Conservation (phyloP, 2,888 invertebrate species). For the Chymomyza caudatula region DNA sequence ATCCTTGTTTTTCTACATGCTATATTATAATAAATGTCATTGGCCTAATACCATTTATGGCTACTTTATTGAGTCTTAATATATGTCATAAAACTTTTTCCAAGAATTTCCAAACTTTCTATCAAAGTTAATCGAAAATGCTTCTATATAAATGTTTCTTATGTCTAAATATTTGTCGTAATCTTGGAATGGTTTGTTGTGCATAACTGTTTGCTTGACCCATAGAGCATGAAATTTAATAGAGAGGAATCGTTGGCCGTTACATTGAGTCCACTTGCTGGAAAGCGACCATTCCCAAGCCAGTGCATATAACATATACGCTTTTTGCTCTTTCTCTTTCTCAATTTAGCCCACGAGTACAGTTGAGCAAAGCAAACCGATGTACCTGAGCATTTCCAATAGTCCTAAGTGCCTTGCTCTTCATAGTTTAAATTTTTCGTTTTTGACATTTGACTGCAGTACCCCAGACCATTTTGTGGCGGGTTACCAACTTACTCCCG, state of each 20-base stretch:
- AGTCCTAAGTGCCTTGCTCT: too few species aligned
- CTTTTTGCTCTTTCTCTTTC: too few species aligned
- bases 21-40: conserved; percentile 74
- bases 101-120: conserved; percentile 11
- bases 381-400: too few species aligned
- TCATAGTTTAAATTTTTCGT: too few species aligned
- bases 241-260: not conserved
- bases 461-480: too few species aligned
- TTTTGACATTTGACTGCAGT: too few species aligned
- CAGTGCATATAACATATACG: too few species aligned
- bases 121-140: not conserved
- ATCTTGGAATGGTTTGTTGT: not conserved
- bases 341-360: too few species aligned
- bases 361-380: too few species aligned
- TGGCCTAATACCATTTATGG: conserved; percentile 32
- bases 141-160: not conserved
- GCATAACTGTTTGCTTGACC: not conserved
- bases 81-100: conserved; percentile 60
- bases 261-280: too few species aligned
- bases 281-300: too few species aligned
- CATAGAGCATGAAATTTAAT: not conserved
- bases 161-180: not conserved
- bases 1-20: conserved; percentile 26
- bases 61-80: conserved; percentile 60
- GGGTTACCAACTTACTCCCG: too few species aligned